Evolutionary conservation across 2,797 vertebrate genomes (phyloP).

Genomic region (Myiotriccus ornatus): DNA sequence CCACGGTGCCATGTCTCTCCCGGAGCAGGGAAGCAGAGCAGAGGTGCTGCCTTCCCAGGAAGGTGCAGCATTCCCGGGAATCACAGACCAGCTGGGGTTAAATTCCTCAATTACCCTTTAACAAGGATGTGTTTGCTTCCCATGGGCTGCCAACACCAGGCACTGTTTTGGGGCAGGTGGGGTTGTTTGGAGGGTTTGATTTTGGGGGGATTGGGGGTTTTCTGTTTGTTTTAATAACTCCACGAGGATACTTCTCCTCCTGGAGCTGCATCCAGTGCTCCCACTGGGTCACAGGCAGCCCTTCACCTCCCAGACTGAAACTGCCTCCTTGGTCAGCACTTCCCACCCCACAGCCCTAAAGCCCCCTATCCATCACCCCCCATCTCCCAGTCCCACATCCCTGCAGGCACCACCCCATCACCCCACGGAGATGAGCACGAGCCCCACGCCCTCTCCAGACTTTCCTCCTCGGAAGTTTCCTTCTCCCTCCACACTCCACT

Average conservation of each 20-base stretch:
- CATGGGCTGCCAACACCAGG: background rate
- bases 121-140: background rate
- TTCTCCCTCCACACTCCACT: background rate
- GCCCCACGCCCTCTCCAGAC: background rate
- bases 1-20: background rate
- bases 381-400: background rate
- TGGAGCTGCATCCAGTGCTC: background rate
- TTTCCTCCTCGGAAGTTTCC: background rate
- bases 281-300: background rate
- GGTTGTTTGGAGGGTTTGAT: background rate
- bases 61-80: background rate
- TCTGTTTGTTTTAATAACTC: background rate
- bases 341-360: background rate
- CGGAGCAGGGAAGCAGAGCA: background rate
- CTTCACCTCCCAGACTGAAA: background rate
- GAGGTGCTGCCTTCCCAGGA: background rate
- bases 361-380: background rate
- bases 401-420: background rate
- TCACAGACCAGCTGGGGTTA: background rate
- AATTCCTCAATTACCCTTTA: background rate
- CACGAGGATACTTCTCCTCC: background rate
- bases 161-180: background rate
- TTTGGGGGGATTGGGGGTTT: accelerated
- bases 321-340: accelerated
- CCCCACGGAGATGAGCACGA: accelerated